Evolutionary conservation across 2,888 invertebrate genomes (phyloP), one percentile per base, ranked within the genome.

Genomic region (Platycheirus rosarum): DNA sequence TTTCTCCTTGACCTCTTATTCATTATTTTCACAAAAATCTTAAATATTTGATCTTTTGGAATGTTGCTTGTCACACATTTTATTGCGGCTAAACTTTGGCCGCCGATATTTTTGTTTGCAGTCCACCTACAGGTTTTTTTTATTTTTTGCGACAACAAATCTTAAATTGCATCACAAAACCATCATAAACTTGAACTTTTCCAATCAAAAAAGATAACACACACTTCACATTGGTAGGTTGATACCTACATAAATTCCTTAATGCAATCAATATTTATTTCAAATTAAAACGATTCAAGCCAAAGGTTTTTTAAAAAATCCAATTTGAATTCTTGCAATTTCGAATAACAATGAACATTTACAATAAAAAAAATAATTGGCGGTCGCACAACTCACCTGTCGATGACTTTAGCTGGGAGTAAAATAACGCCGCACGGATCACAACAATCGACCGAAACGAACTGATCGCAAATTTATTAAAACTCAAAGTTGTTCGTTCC

Each of bases 351-450:
- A 51, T 68, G 60, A 60, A 8, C 9, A 66, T n/a, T n/a, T n/a
- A n/a, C n/a, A 60, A 78, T 40, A 71, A 57, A 40, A 20, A 60
- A 66, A 42, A 40, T 11, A 20, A 16, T 44, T 26, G 29, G 44
- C 51, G 65, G 48, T 76, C 76, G 18, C 55, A 18, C 57, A 37
- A 76, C 80, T 80, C 80, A 80, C 80, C 80, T 80, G 75, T 80
- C 70, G 57, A 44, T 65, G 29, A 48, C 40, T 37, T 63, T 60
- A 14, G 11, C 14, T 62, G 60, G 60, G 20, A 0, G 2, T 1
- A 2, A 6, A 37, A 4, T 0, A 16, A 14, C 37, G 20, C n/a
- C n/a, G 6, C 53, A 62, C 65, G 60, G 49, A 75, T 70, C 70
- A 66, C 80, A 40, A 40, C 9, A 57, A 23, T 40, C 26, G 14